phyloP scores from a whole-genome alignment of 1,140 invertebrate species.

The Asobara japonica region DNA sequence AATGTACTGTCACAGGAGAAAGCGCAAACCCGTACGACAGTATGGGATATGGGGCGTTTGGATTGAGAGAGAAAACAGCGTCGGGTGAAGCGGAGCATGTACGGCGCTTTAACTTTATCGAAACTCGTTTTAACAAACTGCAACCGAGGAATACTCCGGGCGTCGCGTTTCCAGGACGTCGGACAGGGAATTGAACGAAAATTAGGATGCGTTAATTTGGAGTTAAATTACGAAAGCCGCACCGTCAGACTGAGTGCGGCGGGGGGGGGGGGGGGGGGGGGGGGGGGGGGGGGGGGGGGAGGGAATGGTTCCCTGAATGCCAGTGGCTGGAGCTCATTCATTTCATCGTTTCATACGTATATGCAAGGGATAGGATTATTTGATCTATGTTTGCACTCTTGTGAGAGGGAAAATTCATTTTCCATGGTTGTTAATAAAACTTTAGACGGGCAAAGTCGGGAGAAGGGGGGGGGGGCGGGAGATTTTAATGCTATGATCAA shows the following conservation, averaged over 20 bases:
- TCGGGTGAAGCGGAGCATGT: slow-evolving; percentile 1
- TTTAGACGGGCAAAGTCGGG: too few species aligned
- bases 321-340: background rate
- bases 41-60: background rate
- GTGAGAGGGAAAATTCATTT: background rate
- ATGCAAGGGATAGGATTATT: background rate
- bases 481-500: too few species aligned
- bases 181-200: slow-evolving; percentile 50
- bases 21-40: background rate
- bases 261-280: too few species aligned
- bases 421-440: background rate
- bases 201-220: slow-evolving; percentile 53
- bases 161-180: slow-evolving; percentile 32
- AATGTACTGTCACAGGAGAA: slow-evolving; percentile 34
- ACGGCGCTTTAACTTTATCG: slow-evolving; percentile 51
- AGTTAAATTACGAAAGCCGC: slow-evolving; percentile 47
- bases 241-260: too few species aligned
- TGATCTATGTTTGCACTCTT: too few species aligned
- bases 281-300: too few species aligned
- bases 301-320: background rate
- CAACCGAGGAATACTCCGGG: slow-evolving; percentile 29
- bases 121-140: slow-evolving; percentile 55
- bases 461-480: too few species aligned
- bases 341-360: slow-evolving; percentile 1
- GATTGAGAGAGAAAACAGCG: slow-evolving; percentile 14